Conservation (phyloP, 1,140 invertebrate species). For the Anthonomus grandis region DNA sequence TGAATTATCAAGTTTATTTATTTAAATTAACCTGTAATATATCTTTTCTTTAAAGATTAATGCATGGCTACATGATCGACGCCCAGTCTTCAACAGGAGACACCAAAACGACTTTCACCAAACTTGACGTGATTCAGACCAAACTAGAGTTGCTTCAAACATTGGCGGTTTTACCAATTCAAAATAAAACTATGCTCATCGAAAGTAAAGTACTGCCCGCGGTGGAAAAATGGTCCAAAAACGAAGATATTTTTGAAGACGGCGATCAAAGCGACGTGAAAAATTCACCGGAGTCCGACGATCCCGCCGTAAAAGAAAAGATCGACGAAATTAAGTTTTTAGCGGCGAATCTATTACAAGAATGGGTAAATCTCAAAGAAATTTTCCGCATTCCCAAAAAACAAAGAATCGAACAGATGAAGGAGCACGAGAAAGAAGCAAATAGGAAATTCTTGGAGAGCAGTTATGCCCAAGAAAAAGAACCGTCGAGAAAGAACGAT, state of each 20-base stretch:
- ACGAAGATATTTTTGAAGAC: constrained; percentile 37
- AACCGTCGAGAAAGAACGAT: constrained; percentile 43
- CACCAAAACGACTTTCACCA: constrained; percentile 44
- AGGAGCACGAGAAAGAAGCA: constrained; percentile 87
- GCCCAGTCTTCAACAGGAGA: constrained; percentile 36
- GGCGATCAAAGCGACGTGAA: not conserved
- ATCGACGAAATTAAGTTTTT: constrained; percentile 49
- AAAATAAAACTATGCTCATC: constrained; percentile 88
- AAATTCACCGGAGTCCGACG: not conserved
- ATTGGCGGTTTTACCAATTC: constrained; percentile 79
- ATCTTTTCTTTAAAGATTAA: too few species aligned
- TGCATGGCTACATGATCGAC: constrained; percentile 87
- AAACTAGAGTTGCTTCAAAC: constrained; percentile 77
- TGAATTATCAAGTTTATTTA: too few species aligned
- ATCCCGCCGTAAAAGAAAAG: constrained; percentile 30
- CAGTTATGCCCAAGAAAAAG: constrained; percentile 37
- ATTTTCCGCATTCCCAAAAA: constrained; percentile 94
- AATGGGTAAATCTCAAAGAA: constrained; percentile 82
- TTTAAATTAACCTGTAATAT: too few species aligned
- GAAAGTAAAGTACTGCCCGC: constrained; percentile 85
- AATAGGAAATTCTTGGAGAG: constrained; percentile 52
- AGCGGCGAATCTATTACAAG: constrained; percentile 63
- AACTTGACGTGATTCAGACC: constrained; percentile 70
- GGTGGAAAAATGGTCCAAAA: constrained; percentile 74
- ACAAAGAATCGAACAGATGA: constrained; percentile 87